Conservation (phyloP, 2,888 invertebrate species). For the Drosophila maculinotata region DNA sequence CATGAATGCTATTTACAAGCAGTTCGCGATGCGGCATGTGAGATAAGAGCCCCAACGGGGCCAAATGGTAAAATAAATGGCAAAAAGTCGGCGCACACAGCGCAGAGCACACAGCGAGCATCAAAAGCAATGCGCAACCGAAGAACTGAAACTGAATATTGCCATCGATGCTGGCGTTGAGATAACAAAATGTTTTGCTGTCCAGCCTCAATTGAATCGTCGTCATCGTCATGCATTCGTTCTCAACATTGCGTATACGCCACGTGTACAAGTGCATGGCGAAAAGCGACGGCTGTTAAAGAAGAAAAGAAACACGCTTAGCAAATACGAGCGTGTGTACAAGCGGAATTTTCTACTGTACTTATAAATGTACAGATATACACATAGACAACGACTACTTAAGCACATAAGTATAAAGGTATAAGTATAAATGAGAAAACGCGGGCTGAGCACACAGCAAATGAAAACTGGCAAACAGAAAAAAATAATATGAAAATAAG, state of each 20-base stretch:
- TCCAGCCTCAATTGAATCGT: conserved; percentile 57
- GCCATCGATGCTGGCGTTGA: conserved; percentile 67
- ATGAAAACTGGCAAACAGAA: conserved; percentile 53
- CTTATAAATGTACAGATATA: conserved; percentile 5
- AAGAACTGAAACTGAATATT: conserved; percentile 56
- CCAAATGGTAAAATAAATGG: conserved; percentile 60
- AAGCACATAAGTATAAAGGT: conserved; percentile 22
- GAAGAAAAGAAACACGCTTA: conserved; percentile 27
- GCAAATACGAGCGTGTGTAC: conserved; percentile 32
- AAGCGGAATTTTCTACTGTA: conserved; percentile 13
- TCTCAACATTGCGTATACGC: conserved; percentile 58
- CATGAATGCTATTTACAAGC: conserved; percentile 72
- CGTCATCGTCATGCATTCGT: conserved; percentile 19
- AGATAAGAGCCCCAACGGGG: conserved; percentile 59
- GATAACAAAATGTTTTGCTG: conserved; percentile 74
- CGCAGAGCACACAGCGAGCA: conserved; percentile 15
- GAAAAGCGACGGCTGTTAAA: conserved; percentile 28
- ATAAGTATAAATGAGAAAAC: conserved; percentile 42
- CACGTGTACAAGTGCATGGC: conserved; percentile 31
- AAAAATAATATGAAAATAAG: conserved; percentile 29
- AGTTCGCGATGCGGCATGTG: conserved; percentile 54
- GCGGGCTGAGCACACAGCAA: conserved; percentile 33
- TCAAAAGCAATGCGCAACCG: conserved; percentile 19
- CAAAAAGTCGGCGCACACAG: conserved; percentile 34
- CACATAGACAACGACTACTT: conserved; percentile 10